Base-by-base conservation (phyloP, 2,888 invertebrate species). In the Carpatolechia fugitivella region DNA sequence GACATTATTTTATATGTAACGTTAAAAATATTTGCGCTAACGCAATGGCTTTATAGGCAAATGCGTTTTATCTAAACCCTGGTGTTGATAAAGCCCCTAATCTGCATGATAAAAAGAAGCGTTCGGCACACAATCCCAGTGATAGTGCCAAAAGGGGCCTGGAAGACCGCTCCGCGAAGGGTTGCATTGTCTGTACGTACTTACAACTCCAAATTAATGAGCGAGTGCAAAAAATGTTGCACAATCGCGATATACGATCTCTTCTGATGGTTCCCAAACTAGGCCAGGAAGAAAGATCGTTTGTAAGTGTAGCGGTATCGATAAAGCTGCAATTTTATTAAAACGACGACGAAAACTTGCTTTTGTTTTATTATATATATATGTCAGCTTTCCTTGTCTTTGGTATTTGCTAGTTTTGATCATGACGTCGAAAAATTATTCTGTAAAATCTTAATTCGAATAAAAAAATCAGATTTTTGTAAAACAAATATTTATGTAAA, bases 171-270 rank as follows among this genome's bases (percentile, higher is more conserved):
- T 76, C 57, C 51, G 67, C 72, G 69, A 81, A 87, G 87, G 89
- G 89, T 85, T 83, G 75, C 72, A 80, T 86, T 88, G 85, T 88
- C 80, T 82, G 84, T 74, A 78, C 76, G 75, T 77, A 79, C n/a
- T n/a, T n/a, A n/a, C 82, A 78, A 78, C 47, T 82, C 78, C 82
- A 87, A 90, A 88, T 90, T 89, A 90, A 89, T 89, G 90, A 89
- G 84, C 74, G 70, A 63, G 70, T 72, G 80, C 77, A 87, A 89
- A 89, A 89, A 89, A 83, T 80, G 76, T 82, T 78, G 72, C 80
- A 85, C 86, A 88, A 89, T 89, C 86, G 77, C 74, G 85, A 76
- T 71, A 86, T 81, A 77, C 78, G 82, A 89, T 89, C 86, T 82
- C 59, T 65, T 68, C 52, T 57, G 57, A 31, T 11, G 80, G 65